phyloP scores from a whole-genome alignment of 2,113 vertebrate genomes.

The Motacilla tschutschensis region DNA sequence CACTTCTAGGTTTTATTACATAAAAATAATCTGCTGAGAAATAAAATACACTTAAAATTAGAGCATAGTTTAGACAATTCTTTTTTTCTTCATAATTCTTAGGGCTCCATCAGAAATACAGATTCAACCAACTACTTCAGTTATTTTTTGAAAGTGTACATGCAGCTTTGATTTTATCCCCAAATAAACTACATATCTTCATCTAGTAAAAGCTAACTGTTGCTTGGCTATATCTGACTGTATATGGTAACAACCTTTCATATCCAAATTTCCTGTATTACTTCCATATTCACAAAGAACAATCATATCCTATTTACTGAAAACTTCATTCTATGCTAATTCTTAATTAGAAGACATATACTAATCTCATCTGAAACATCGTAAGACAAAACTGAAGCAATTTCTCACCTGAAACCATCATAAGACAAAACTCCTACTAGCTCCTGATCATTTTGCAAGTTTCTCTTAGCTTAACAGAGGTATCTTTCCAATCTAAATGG shows the following conservation, averaged over 20 bases:
- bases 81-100: neutral
- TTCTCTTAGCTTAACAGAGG: neutral
- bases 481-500: neutral
- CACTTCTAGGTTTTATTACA: neutral
- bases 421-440: neutral
- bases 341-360: neutral
- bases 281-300: neutral
- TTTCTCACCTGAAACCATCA: neutral
- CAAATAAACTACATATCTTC: neutral
- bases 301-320: neutral
- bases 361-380: neutral
- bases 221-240: neutral
- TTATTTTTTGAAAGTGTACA: neutral
- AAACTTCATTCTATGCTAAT: neutral
- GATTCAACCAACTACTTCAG: neutral
- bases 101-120: neutral
- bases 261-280: neutral
- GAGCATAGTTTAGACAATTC: accelerated
- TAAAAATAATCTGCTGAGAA: neutral
- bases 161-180: neutral
- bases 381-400: neutral
- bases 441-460: neutral
- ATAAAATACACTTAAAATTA: neutral
- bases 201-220: neutral
- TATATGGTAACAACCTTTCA: neutral